Base-by-base conservation (phyloP, 2,113 vertebrate genomes). In the Puntigrus tetrazona region DNA sequence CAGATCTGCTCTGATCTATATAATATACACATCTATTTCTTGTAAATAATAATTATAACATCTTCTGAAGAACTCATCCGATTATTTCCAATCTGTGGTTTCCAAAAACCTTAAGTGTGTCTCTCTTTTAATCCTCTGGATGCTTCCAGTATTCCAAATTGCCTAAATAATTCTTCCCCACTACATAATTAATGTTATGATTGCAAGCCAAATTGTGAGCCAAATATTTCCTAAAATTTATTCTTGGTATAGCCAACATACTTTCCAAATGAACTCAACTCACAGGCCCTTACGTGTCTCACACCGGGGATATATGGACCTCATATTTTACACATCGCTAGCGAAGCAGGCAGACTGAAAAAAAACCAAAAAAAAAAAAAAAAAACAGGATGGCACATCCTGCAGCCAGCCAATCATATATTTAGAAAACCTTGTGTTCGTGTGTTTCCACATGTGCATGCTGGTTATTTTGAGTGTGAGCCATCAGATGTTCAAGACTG, bases 131-230 rank as follows among this genome's bases (percentile, higher is more conserved):
- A 27, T 59, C 76, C 55, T 41, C 14, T 41, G 52, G 76, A 43
- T 1, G 25, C n/a, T 61, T 43, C 10, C 52, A 36, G 75, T 7
- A 25, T 38, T 34, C 50, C 76, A 63, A 29, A 61, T 61, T 61
- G 31, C 16, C 57, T 63, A 63, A 63, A 79, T 79, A 79, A 79
- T 63, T 79, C 77, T 79, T 61, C 77, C 76, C 36, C 36, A 20
- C 77, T 63, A 63, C 77, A 79, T 79, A 63, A 79, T 63, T 61
- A 67, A 80, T 80, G 31, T 80, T 80, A 65, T 47, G 59, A 34
- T 65, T 47, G 78, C 20, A 65, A 31, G 18, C n/a, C n/a, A n/a
- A n/a, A n/a, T n/a, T n/a, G n/a, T 20, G 5, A 80, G 78, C 57
- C 78, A 67, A 65, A 67, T 80, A 80, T 31, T 65, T 80, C 41